Conservation (phyloP, 23 tunicate genomes). For the Clavelina lepadiformis region DNA sequence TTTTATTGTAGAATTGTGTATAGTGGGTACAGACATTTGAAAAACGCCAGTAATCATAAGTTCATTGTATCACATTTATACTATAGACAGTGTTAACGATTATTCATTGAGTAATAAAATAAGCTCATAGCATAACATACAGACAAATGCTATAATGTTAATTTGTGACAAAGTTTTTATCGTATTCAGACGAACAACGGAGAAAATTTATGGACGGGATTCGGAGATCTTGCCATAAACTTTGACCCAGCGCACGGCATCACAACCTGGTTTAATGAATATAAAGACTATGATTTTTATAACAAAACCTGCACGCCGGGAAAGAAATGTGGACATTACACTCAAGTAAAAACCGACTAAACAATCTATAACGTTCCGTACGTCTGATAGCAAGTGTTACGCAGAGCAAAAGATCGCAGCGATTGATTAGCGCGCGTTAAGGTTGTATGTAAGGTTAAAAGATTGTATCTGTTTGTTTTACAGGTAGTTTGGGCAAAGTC, state of each 20-base stretch:
- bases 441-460: background rate
- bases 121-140: too few relatives aligned
- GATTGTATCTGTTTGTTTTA: background rate
- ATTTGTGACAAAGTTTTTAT: too few relatives aligned
- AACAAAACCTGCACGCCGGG: conserved; percentile 66
- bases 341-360: conserved; percentile 45
- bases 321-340: conserved; percentile 85
- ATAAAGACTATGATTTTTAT: conserved; percentile 57
- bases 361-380: background rate
- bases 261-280: conserved; percentile 61
- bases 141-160: too few relatives aligned
- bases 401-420: too few relatives aligned
- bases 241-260: conserved; percentile 65
- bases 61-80: too few relatives aligned
- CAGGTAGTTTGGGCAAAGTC: conserved; percentile 84
- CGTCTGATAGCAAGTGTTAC: too few relatives aligned
- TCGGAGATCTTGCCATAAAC: conserved; percentile 34
- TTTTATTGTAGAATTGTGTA: background rate
- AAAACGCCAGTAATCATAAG: too few relatives aligned
- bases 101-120: too few relatives aligned
- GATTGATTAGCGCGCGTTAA: too few relatives aligned
- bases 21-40: too few relatives aligned
- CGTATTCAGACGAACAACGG: conserved; percentile 56
- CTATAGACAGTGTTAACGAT: too few relatives aligned
- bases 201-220: conserved; percentile 83